Conservation (phyloP, 2,797 vertebrate genomes). For the Microctenopoma stevenorrisi region DNA sequence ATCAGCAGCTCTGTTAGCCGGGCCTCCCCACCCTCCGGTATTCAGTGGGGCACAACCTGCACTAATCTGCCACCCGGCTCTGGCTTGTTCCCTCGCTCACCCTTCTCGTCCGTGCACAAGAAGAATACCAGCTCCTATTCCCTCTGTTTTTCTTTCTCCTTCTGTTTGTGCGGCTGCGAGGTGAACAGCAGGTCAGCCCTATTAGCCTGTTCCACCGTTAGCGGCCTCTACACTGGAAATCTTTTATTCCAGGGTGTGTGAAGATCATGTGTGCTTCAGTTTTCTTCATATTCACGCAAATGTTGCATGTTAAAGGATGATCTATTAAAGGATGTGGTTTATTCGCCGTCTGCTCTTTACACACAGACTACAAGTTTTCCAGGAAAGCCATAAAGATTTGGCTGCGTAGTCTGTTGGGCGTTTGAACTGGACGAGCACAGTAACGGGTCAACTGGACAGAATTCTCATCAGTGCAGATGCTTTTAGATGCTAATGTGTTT, state of each 20-base stretch:
- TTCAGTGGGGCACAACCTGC: slow-evolving; percentile 49
- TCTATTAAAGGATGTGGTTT: too few relatives aligned
- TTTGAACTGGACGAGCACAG: too few relatives aligned
- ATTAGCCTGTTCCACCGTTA: slow-evolving; percentile 71
- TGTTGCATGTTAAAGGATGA: too few relatives aligned
- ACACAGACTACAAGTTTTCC: too few relatives aligned
- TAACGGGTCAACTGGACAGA: too few relatives aligned
- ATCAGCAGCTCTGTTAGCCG: slow-evolving; percentile 38
- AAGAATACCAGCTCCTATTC: slow-evolving; percentile 64
- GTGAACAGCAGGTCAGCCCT: slow-evolving; percentile 72
- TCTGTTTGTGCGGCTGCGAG: slow-evolving; percentile 53
- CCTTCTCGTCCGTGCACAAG: slow-evolving; percentile 62
- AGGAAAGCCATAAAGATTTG: too few relatives aligned
- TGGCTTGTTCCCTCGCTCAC: slow-evolving; percentile 44
- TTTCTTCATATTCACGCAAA: too few relatives aligned
- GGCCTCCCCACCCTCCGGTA: slow-evolving; percentile 38
- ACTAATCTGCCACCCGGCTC: slow-evolving; percentile 60
- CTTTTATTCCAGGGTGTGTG: slow-evolving; percentile 44
- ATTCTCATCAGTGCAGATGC: too few relatives aligned
- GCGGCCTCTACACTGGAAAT: slow-evolving; percentile 57
- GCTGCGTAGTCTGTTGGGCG: too few relatives aligned
- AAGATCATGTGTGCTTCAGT: too few relatives aligned
- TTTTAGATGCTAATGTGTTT: too few relatives aligned
- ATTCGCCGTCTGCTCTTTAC: too few relatives aligned
- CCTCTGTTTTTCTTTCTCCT: slow-evolving; percentile 67